Evolutionary conservation across 1,140 invertebrate species (phyloP).

Genomic region (Chironomus tepperi): DNA sequence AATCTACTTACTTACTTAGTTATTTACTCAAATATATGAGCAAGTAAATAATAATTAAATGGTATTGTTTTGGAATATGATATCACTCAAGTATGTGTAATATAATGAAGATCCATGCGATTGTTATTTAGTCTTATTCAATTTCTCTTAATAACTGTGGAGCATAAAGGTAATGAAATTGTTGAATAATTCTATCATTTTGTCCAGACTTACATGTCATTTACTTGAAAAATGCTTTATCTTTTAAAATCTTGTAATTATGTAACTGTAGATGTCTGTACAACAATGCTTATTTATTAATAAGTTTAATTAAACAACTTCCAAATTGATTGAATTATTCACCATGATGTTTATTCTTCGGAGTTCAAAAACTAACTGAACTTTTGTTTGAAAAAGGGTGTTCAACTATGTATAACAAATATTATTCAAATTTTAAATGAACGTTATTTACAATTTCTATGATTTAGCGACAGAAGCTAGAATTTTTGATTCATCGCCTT

Average conservation of each 20-base stretch:
- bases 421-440: too few species aligned
- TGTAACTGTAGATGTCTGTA: too few species aligned
- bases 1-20: not conserved
- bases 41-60: constrained; percentile 11
- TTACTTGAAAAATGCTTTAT: not conserved
- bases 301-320: too few species aligned
- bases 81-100: not conserved
- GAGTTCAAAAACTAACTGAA: too few species aligned
- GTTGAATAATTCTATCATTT: not conserved
- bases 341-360: too few species aligned
- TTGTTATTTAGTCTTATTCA: not conserved
- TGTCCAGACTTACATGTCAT: not conserved
- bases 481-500: too few species aligned
- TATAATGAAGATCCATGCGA: not conserved
- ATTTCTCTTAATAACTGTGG: not conserved
- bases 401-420: too few species aligned
- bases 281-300: too few species aligned
- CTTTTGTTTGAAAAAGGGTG: too few species aligned
- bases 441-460: too few species aligned
- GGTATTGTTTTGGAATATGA: constrained; percentile 17
- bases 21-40: not conserved
- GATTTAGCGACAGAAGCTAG: too few species aligned
- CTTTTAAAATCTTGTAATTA: not conserved
- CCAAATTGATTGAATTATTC: too few species aligned
- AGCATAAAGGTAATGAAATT: not conserved